Evolutionary conservation across 2,113 vertebrate genomes (phyloP), one percentile per base, ranked within the genome.

Genomic region (Rynchops niger): DNA sequence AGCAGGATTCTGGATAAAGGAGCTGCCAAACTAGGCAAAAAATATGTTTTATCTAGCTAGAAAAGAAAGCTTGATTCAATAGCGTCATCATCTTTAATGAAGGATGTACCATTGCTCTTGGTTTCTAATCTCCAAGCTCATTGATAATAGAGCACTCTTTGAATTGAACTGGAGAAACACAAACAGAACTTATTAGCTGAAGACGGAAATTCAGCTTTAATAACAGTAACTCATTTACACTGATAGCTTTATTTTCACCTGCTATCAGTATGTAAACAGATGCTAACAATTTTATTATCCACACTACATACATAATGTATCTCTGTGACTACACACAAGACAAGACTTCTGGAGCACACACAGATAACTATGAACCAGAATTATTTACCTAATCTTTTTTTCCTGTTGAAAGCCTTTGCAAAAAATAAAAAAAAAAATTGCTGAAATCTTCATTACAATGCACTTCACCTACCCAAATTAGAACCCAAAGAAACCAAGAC

Each of bases 231-330:
- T 85, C 66, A 94, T 87, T 91, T 53, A 23, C 74, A 76, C 25
- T 65, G 84, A 95, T 85, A 61, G 95, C 87, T 97, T 92, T 86
- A 80, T 96, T 96, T 96, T 78, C 94, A 95, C 61, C 78, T 94
- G 78, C 90, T 96, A 85, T 90, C 90, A 86, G 66, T 81, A 87
- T 69, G 82, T 88, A 96, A 95, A 93, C 87, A 96, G 92, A 91
- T 94, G 84, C 82, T 94, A 96, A 96, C 78, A 82, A 88, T 87
- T 95, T 88, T 55, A 95, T 87, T 90, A 61, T 72, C 80, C 82
- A 22, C 79, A 53, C 36, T 29, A 81, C 94, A 90, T 89, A 70
- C 84, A 94, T 90, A 88, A 91, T 94, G 79, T 69, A 94, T 71
- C 84, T 85, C 89, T 56, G 42, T 62, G 77, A 77, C 91, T 95